Evolutionary conservation across 2,888 invertebrate genomes (phyloP), one percentile per base, ranked within the genome.

Genomic region (Dexiosoma caninum): DNA sequence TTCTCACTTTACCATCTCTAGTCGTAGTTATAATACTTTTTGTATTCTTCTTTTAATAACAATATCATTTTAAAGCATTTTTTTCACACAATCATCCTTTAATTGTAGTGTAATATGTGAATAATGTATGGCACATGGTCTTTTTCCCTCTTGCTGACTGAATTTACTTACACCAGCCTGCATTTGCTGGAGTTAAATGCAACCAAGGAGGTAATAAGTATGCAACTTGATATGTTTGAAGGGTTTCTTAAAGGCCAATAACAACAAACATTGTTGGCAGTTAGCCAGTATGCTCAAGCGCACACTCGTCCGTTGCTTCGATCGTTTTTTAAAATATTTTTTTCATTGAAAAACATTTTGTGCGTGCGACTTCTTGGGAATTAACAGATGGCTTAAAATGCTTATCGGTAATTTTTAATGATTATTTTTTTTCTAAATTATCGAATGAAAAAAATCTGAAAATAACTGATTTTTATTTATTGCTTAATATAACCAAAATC

Each of bases 171-270:
- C 14, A 42, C 27, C 66, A 51, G 64, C 37, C 35, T 37, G 35
- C 16, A 2, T 55, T 21, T 27, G 23, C 6, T 21, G 21, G 12
- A 46, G 9, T 19, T 32, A 5, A 59, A 72, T 16, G 62, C 72
- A 72, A 19, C 42, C 42, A 60, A 72, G 42, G 51, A 44, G 62
- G 42, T 64, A 72, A 64, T 53, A 35, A 64, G 51, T 75, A 83
- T 88, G 89, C 85, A 88, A 89, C 85, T 84, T 83, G 89, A 88
- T 88, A 88, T 83, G 85, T 78, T 85, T 83, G 85, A 84, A 85
- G 84, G 87, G 88, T 86, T 87, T 87, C 86, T 60, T 77, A 69
- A 66, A 57, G 53, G 53, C 60, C 64, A 57, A 51, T 30, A 53
- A 14, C 64, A 57, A 51, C 37, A 53, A 14, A 44, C 7, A 35